phyloP scores from a whole-genome alignment of 2,888 invertebrate species.

The Lycia hirtaria region DNA sequence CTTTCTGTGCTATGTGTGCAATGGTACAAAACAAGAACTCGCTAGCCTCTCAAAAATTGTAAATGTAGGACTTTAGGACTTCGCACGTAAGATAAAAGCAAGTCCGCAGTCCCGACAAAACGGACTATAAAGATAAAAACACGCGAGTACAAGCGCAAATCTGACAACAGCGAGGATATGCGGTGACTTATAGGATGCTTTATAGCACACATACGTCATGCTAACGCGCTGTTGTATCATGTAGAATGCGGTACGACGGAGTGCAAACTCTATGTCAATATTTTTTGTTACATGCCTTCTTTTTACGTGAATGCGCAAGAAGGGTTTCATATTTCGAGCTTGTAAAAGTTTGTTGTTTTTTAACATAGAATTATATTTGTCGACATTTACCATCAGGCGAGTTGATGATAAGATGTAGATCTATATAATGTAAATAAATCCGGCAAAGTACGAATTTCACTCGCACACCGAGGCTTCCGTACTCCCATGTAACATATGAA shows the following conservation, averaged over 20 bases:
- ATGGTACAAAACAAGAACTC: too few species aligned
- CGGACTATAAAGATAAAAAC: slow-evolving; percentile 9
- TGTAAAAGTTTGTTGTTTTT: not conserved
- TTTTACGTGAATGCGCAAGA: too few species aligned
- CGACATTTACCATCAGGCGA: too few species aligned
- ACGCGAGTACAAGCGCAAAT: slow-evolving; percentile 7
- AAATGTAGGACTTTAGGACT: not conserved
- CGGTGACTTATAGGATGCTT: slow-evolving; percentile 14
- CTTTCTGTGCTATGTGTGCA: too few species aligned
- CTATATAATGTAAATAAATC: too few species aligned
- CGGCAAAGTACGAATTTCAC: too few species aligned
- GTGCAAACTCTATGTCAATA: not conserved
- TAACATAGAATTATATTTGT: too few species aligned
- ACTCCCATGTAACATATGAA: too few species aligned
- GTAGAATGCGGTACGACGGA: not conserved
- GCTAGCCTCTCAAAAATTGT: too few species aligned
- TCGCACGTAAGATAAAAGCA: not conserved
- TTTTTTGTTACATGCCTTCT: not conserved
- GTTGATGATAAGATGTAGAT: too few species aligned
- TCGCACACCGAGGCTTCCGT: too few species aligned
- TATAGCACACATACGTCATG: slow-evolving; percentile 10
- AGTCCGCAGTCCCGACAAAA: not conserved
- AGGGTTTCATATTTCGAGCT: not conserved
- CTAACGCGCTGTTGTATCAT: not conserved
- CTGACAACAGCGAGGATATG: slow-evolving; percentile 13